Conservation (phyloP, 2,797 vertebrate genomes). For the Eulemur mongoz region DNA sequence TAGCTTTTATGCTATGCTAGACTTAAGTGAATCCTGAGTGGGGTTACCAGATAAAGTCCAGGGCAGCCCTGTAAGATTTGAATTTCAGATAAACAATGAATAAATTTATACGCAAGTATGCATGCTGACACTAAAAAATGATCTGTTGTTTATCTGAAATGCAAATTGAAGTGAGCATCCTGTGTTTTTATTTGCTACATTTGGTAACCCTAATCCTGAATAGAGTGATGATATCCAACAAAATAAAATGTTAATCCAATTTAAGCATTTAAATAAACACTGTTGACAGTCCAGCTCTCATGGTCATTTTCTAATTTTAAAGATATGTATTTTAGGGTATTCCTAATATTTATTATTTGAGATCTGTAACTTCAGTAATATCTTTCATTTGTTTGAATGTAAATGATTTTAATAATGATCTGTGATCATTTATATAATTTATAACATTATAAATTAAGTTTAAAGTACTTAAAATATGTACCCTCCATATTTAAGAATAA, state of each 20-base stretch:
- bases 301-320: background rate
- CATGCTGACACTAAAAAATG: background rate
- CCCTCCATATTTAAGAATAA: background rate
- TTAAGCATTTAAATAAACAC: background rate
- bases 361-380: background rate
- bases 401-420: background rate
- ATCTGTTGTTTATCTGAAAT: background rate
- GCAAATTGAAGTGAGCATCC: background rate
- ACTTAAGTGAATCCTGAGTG: background rate
- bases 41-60: background rate
- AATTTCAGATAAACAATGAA: background rate
- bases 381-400: background rate
- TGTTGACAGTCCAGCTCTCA: background rate
- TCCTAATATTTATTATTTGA: background rate
- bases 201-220: background rate
- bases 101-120: background rate
- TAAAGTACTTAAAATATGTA: background rate
- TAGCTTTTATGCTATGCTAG: background rate
- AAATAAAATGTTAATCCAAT: background rate
- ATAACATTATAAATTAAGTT: background rate
- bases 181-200: conserved; percentile 15
- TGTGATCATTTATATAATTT: background rate
- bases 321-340: background rate
- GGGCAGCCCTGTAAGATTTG: background rate
- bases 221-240: background rate